Evolutionary conservation across 2,113 vertebrate genomes (phyloP).

Genomic region (Platysternon megacephalum): DNA sequence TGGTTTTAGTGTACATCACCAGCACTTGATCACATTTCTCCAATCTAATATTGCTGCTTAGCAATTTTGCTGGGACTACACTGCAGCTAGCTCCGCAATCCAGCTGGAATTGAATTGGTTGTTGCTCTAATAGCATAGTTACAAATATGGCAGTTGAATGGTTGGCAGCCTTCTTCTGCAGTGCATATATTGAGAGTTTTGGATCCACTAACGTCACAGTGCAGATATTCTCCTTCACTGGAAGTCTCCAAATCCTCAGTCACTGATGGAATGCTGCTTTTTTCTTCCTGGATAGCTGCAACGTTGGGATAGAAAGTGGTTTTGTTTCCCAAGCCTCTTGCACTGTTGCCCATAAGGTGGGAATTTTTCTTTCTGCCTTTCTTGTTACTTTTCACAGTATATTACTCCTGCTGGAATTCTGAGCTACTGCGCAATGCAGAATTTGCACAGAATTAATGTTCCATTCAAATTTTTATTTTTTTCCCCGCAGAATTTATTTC

Average conservation of each 20-base stretch:
- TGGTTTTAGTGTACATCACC: neutral
- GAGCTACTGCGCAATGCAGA: too few relatives aligned
- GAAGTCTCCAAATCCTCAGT: constrained; percentile 16
- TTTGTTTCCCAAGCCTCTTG: neutral
- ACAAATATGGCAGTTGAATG: constrained; percentile 17
- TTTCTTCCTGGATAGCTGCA: neutral
- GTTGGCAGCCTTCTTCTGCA: constrained; percentile 2
- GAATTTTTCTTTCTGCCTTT: neutral
- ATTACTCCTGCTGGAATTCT: too few relatives aligned
- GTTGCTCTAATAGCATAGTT: neutral
- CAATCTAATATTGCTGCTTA: neutral
- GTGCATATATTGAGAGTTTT: neutral
- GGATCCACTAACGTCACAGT: constrained; percentile 4
- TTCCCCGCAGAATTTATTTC: too few relatives aligned
- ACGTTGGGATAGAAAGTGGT: neutral
- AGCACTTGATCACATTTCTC: constrained; percentile 30
- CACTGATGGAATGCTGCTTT: neutral
- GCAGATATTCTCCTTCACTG: constrained; percentile 20
- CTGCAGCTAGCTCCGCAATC: constrained; percentile 24
- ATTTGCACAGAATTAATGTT: too few relatives aligned
- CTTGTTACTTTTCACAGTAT: neutral
- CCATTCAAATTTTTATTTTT: too few relatives aligned
- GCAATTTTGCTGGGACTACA: constrained; percentile 13
- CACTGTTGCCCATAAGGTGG: neutral
- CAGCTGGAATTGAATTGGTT: neutral